These are phyloP conservation scores for Trisateles emortualis DNA, from an alignment of 2,888 invertebrate genomes.

Conservation along the genomic window DNA sequence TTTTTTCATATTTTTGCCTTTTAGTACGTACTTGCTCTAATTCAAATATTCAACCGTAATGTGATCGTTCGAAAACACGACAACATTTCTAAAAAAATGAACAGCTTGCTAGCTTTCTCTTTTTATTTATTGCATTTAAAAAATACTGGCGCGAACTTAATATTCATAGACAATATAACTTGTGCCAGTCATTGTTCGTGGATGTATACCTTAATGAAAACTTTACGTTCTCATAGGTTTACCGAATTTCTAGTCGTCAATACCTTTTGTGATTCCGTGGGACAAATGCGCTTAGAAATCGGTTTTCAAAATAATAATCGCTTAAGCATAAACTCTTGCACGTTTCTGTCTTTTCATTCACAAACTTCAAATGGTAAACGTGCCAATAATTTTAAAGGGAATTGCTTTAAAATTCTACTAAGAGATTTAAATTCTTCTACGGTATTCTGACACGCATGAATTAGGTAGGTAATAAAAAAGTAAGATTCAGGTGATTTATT, in stretches of 20 bases:
- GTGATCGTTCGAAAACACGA: too few species aligned
- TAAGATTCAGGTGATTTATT: not conserved
- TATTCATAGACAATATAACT: not conserved
- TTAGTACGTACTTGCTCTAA: too few species aligned
- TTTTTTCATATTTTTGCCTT: too few species aligned
- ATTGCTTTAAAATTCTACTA: slow-evolving; percentile 7
- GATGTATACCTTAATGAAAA: not conserved
- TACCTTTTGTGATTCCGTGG: slow-evolving; percentile 2
- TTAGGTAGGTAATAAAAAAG: not conserved
- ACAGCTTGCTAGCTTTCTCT: not conserved
- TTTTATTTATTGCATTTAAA: not conserved
- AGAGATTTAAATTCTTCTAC: not conserved
- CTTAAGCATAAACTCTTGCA: slow-evolving; percentile 34
- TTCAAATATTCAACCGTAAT: too few species aligned
- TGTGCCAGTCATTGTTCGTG: not conserved
- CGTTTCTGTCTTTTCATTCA: slow-evolving; percentile 30
- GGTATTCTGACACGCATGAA: not conserved
- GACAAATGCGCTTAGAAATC: slow-evolving; percentile 10
- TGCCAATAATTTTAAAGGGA: slow-evolving; percentile 16
- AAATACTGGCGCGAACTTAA: not conserved
- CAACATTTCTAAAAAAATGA: too few species aligned
- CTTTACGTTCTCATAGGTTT: slow-evolving; percentile 1
- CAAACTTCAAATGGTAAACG: slow-evolving; percentile 26
- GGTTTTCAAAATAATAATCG: slow-evolving; percentile 28
- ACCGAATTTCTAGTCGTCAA: slow-evolving; percentile 1